phyloP scores from a whole-genome alignment of 2,113 vertebrate species.

The Antigone vipio region DNA sequence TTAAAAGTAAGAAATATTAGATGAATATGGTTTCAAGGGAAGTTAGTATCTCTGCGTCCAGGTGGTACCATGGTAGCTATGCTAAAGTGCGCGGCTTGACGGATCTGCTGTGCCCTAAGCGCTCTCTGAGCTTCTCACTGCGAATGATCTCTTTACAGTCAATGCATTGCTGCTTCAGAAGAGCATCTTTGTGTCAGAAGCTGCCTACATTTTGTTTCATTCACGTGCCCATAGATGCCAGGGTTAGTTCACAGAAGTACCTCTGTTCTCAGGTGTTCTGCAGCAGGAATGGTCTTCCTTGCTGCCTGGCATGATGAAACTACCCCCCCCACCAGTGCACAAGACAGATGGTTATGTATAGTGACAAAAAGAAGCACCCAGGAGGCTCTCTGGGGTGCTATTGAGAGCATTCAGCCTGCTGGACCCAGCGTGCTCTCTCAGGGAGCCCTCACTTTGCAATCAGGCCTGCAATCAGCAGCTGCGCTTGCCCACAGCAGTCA shows the following conservation, averaged over 20 bases:
- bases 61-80: neutral
- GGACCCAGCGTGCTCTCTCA: neutral
- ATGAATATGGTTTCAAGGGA: neutral
- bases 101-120: neutral
- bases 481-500: neutral
- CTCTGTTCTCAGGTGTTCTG: neutral
- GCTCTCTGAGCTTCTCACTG: neutral
- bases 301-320: neutral
- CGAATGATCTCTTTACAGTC: neutral
- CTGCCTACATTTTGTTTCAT: fast-evolving
- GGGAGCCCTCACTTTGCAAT: neutral
- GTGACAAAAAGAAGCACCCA: neutral
- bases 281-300: neutral
- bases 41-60: neutral
- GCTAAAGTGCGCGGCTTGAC: neutral
- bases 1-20: neutral
- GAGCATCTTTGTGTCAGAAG: neutral
- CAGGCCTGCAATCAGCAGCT: neutral
- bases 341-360: neutral
- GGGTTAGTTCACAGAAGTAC: neutral
- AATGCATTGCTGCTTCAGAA: neutral
- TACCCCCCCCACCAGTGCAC: neutral
- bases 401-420: neutral
- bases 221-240: fast-evolving
- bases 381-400: neutral